Evolutionary conservation across 2,888 invertebrate genomes (phyloP).

Genomic region (Carabus problematicus): DNA sequence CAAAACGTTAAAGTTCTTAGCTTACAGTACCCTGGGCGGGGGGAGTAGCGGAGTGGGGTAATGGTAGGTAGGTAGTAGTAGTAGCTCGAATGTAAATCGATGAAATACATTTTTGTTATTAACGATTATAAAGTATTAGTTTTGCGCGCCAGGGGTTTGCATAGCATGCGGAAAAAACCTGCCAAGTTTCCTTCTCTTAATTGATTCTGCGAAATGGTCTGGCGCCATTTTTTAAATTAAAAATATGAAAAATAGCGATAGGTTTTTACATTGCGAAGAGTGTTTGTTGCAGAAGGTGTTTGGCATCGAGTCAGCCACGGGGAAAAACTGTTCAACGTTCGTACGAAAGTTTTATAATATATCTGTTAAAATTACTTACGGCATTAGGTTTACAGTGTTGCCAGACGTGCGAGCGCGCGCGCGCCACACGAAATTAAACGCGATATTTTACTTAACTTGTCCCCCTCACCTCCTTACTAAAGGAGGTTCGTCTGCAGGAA

Average conservation of each 20-base stretch:
- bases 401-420: slow-evolving; percentile 13
- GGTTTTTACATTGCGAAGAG: slow-evolving; percentile 30
- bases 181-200: slow-evolving; percentile 37
- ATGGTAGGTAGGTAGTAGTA: background rate
- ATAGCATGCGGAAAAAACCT: no score
- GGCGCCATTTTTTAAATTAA: slow-evolving; percentile 43
- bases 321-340: slow-evolving; percentile 16
- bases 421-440: slow-evolving; percentile 37
- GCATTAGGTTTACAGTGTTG: slow-evolving; percentile 10
- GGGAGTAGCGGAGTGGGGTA: no score
- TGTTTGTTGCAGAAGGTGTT: slow-evolving; percentile 25
- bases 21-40: background rate
- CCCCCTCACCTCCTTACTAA: no score
- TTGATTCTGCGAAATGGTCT: slow-evolving; percentile 21
- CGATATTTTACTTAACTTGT: slow-evolving; percentile 27
- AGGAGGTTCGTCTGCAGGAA: no score
- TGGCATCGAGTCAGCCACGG: slow-evolving; percentile 20
- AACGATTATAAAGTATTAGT: slow-evolving; percentile 58
- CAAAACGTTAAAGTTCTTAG: slow-evolving; percentile 20
- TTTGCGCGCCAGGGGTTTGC: slow-evolving; percentile 4
- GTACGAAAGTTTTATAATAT: slow-evolving; percentile 40
- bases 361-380: slow-evolving; percentile 42
- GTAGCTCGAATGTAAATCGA: slow-evolving; percentile 50
- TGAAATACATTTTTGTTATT: slow-evolving; percentile 59
- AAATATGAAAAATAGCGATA: slow-evolving; percentile 43